Percentiles rank a stretch among this genome's conserved stretches.
These are phyloP conservation scores for Epizoanthus ramosus DNA, from an alignment of 92 coral and sea anemone genomes.

Conservation along the genomic window DNA sequence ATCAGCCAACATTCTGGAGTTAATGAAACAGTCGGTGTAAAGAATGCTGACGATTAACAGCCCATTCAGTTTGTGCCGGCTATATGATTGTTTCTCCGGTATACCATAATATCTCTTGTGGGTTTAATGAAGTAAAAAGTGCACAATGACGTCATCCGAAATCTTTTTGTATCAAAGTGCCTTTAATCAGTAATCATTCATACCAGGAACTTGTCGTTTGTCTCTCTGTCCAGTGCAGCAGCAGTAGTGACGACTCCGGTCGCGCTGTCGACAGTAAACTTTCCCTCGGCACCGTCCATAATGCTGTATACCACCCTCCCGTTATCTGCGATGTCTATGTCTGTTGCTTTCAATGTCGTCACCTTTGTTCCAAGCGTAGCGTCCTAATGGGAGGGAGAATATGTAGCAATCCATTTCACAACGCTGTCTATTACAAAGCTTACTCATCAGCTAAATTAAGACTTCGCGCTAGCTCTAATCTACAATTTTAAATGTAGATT, in stretches of 20 bases:
- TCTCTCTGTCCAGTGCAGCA: constrained; percentile 45
- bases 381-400: constrained; percentile 41
- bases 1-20: no score
- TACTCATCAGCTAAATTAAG: not conserved
- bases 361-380: constrained; percentile 50
- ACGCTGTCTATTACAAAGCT: not conserved
- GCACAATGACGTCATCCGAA: no score
- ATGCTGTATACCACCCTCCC: constrained; percentile 58
- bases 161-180: not conserved
- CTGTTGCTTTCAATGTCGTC: constrained; percentile 58
- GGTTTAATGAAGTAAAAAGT: no score
- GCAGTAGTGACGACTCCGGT: constrained; percentile 63
- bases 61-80: no score
- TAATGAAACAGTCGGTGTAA: no score
- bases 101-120: no score
- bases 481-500: no score
- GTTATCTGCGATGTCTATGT: constrained; percentile 59
- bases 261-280: constrained; percentile 52
- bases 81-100: no score
- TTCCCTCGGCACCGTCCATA: constrained; percentile 57
- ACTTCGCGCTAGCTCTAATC: no score
- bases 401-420: not conserved
- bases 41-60: no score
- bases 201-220: constrained; percentile 18
- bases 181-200: not conserved